A percentile compares a stretch with the other conserved stretches of the same genome.
These are phyloP conservation scores for Drosophila barbarae DNA, from an alignment of 2,888 invertebrate genomes.

Conservation along the genomic window DNA sequence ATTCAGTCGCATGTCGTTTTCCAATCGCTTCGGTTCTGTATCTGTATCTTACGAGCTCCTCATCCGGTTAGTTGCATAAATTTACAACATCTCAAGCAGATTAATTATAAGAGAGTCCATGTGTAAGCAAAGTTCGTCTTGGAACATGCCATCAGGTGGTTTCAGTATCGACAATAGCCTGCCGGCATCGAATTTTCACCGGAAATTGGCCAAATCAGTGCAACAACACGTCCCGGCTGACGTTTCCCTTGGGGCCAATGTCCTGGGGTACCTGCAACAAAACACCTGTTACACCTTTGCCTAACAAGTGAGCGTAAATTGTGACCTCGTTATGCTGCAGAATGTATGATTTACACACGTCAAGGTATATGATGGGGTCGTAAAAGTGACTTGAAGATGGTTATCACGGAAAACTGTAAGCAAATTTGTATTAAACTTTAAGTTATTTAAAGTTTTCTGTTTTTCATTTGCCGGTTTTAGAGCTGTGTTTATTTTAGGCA, in stretches of 20 bases:
- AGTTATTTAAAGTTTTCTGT: background rate
- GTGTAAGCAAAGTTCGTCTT: slow-evolving; percentile 18
- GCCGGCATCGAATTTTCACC: background rate
- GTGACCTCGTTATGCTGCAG: slow-evolving; percentile 29
- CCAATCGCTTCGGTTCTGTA: slow-evolving; percentile 36
- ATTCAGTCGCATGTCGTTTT: slow-evolving; percentile 44
- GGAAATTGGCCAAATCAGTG: slow-evolving; percentile 56
- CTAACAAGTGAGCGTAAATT: slow-evolving; percentile 17
- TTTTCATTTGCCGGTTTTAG: background rate
- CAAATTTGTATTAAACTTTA: background rate
- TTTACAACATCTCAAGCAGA: slow-evolving; percentile 10
- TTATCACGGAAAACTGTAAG: background rate
- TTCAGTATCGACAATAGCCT: background rate
- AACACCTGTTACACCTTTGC: slow-evolving; percentile 53
- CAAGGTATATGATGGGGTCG: background rate
- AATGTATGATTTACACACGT: slow-evolving; percentile 4
- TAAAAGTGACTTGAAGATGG: background rate
- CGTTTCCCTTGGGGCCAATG: slow-evolving; percentile 6
- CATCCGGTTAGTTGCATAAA: slow-evolving; percentile 22
- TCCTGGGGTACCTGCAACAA: slow-evolving; percentile 24
- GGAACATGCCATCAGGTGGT: slow-evolving; percentile 24
- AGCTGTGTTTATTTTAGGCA: background rate
- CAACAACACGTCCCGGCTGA: slow-evolving; percentile 50
- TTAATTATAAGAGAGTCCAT: slow-evolving; percentile 11
- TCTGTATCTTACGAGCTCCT: slow-evolving; percentile 18